phyloP scores from a whole-genome alignment of 2,113 vertebrate species.

The Cyprinodon tularosa region DNA sequence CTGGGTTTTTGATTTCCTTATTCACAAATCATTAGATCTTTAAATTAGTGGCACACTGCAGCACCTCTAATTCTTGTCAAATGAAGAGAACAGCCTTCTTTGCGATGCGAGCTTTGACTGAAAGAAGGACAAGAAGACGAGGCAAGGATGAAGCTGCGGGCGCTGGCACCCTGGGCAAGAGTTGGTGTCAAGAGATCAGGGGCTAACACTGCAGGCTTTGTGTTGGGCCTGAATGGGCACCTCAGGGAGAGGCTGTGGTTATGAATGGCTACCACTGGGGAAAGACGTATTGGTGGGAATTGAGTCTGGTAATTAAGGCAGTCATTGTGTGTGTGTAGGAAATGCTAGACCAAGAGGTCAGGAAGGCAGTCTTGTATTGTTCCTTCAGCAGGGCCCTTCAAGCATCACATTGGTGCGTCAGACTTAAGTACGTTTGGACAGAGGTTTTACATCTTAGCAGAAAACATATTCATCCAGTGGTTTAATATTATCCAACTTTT shows the following conservation, averaged over 20 bases:
- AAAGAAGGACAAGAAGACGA: conserved; percentile 40
- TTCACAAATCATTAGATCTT: neutral
- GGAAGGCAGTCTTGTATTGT: conserved; percentile 79
- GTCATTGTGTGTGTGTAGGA: conserved; percentile 78
- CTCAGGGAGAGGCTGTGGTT: conserved; percentile 67
- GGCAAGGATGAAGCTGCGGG: conserved; percentile 58
- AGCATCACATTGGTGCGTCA: conserved; percentile 63
- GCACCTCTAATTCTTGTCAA: conserved; percentile 9
- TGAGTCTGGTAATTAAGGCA: conserved; percentile 80
- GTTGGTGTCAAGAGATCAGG: conserved; percentile 72
- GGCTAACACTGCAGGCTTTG: conserved; percentile 75
- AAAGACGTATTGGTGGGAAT: conserved; percentile 78
- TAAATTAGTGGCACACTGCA: conserved; percentile 28
- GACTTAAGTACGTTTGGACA: conserved; percentile 60
- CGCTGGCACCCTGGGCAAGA: conserved; percentile 58
- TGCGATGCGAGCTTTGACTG: conserved; percentile 22
- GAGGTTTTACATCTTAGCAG: conserved; percentile 41
- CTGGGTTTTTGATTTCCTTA: neutral
- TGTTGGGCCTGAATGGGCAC: conserved; percentile 73
- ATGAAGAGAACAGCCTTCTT: conserved; percentile 25
- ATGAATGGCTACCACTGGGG: conserved; percentile 78
- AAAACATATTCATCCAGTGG: neutral
- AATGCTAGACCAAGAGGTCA: conserved; percentile 79
- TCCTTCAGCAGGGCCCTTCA: conserved; percentile 67
- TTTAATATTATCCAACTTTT: no score